Conservation (phyloP, 2,797 vertebrate genomes). For the Neomorphus geoffroyi region DNA sequence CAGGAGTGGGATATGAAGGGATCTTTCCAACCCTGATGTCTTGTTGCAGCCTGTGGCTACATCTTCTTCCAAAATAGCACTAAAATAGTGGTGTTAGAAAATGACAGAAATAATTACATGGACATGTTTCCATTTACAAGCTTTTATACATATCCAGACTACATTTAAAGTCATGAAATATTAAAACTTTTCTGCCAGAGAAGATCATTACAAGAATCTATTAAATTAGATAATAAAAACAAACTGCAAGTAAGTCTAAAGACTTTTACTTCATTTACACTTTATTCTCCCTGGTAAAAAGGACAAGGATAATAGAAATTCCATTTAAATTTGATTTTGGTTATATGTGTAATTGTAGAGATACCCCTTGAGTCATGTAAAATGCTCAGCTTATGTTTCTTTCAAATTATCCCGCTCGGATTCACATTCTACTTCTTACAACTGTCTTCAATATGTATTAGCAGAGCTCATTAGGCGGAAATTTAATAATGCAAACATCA, state of each 20-base stretch:
- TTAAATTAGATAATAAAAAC: constrained; percentile 87
- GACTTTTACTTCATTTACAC: constrained; percentile 93
- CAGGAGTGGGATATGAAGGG: background rate
- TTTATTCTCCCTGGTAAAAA: constrained; percentile 83
- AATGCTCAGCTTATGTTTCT: constrained; percentile 88
- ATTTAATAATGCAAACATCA: constrained; percentile 99
- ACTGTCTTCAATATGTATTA: constrained; percentile 94
- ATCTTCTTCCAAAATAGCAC: constrained; percentile 27
- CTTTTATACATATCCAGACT: constrained; percentile 62
- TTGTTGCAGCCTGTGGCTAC: background rate
- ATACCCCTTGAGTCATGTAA: constrained; percentile 92
- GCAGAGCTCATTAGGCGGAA: constrained; percentile 94
- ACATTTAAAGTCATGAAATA: constrained; percentile 73
- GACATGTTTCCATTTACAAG: constrained; percentile 65
- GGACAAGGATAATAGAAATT: constrained; percentile 81
- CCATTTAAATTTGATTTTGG: constrained; percentile 91
- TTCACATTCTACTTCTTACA: constrained; percentile 82
- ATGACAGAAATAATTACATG: background rate
- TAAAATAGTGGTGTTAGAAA: background rate
- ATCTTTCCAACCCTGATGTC: background rate
- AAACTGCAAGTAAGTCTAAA: constrained; percentile 79
- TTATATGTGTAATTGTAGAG: constrained; percentile 93
- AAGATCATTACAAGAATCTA: constrained; percentile 78
- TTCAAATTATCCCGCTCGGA: constrained; percentile 83
- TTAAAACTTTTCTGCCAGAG: constrained; percentile 74